Conservation (phyloP, 2,113 vertebrate species). For the Crocuta crocuta region DNA sequence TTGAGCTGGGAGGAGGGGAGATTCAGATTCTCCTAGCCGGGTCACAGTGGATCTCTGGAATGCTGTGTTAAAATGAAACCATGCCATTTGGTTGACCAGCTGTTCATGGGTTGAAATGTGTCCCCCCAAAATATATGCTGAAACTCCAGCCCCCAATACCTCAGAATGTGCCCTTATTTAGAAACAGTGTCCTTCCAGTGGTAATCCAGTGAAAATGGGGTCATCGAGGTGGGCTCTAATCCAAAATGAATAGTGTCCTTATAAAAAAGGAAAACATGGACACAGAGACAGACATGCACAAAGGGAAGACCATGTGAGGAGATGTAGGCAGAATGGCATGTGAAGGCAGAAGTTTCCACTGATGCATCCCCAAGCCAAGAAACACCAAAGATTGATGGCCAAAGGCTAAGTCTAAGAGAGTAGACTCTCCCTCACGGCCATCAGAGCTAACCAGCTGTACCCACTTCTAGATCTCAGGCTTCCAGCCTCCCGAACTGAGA, state of each 20-base stretch:
- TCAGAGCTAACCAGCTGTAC: no score
- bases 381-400: rapidly evolving
- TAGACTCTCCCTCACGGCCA: no score
- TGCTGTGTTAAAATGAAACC: background rate
- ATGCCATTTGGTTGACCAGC: background rate
- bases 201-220: background rate
- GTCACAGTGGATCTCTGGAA: background rate
- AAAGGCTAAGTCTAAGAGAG: background rate
- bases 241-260: background rate
- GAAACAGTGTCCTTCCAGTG: background rate
- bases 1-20: rapidly evolving
- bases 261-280: background rate
- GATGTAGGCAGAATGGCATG: rapidly evolving
- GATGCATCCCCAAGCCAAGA: background rate
- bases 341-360: background rate
- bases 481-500: background rate
- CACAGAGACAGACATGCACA: background rate
- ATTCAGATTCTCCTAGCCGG: background rate
- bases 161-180: background rate
- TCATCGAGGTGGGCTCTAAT: background rate
- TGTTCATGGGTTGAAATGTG: background rate
- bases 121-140: background rate
- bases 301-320: rapidly evolving
- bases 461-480: background rate
- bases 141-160: no score